Evolutionary conservation across 2,797 vertebrate genomes (phyloP).

Genomic region (Chelon labrosus): DNA sequence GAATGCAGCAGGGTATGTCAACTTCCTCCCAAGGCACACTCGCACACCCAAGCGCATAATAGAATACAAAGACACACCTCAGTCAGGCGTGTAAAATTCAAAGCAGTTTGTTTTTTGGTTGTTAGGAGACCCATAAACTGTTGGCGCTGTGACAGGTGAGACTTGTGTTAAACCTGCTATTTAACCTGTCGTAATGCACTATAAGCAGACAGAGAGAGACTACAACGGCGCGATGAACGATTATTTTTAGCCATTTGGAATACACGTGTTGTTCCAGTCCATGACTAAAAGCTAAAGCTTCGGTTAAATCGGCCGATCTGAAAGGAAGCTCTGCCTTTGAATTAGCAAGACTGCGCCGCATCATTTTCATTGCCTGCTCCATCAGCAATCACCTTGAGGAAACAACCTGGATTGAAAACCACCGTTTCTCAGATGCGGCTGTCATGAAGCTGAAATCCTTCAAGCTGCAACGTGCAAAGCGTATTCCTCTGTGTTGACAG

Average conservation of each 20-base stretch:
- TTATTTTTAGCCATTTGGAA: conserved; percentile 3
- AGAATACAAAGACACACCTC: conserved; percentile 23
- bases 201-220: not conserved
- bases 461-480: not conserved
- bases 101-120: not conserved
- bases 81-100: conserved; percentile 1
- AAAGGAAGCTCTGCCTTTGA: conserved; percentile 1
- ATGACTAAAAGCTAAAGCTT: conserved; percentile 1
- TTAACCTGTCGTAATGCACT: too few relatives aligned
- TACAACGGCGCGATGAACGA: not conserved
- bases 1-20: conserved; percentile 41
- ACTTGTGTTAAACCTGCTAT: not conserved
- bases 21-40: conserved; percentile 43
- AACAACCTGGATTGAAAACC: conserved; percentile 3
- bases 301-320: conserved; percentile 5
- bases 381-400: conserved; percentile 4
- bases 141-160: not conserved
- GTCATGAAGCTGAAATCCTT: conserved; percentile 24
- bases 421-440: not conserved
- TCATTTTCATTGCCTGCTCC: not conserved
- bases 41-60: conserved; percentile 33
- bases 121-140: not conserved
- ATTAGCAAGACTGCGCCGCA: not conserved
- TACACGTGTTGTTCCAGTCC: not conserved
- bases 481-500: conserved; percentile 6